Evolutionary conservation across 2,888 invertebrate genomes (phyloP), one percentile per base, ranked within the genome.

Genomic region (Conus canariensis): DNA sequence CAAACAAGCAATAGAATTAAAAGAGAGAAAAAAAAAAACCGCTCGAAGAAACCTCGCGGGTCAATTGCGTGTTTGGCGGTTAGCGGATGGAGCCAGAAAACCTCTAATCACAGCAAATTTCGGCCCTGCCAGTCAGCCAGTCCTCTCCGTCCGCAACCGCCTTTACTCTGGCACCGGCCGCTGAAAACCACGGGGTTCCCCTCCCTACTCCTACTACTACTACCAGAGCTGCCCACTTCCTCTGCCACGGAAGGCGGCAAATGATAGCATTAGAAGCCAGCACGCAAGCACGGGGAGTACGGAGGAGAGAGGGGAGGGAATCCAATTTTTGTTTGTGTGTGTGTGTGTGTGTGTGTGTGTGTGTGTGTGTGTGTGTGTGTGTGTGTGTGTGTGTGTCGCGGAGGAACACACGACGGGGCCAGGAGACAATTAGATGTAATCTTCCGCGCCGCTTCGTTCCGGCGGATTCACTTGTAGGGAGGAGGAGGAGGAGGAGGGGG

Each of bases 81-180:
- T 83, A 82, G 89, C 77, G 83, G 83, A 89, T 60, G 89, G 45
- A n/a, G 19, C n/a, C 45, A 85, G 89, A 70, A 64, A 89, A 59
- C 89, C 89, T 22, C 70, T 89, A 89, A 89, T 89, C 89, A 89
- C 74, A 59, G 58, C 89, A 89, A 89, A 89, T 89, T 89, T 89
- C 85, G 16, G 64, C 10, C 64, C 64, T 14, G 64, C 64, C 64
- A 64, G 16, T 14, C 64, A 0, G 16, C 64, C 45, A 45, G 64
- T 64, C 64, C 64, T 64, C 12, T 64, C 12, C 16, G 64, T 16
- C 10, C 10, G 12, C 10, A 64, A 5, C 10, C 64, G 12, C 64
- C 16, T 14, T 16, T 7, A 14, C 16, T 64, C 64, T 64, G 64
- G 64, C 64, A 64, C 64, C 64, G 16, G 16, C 45, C 45, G 45